These are phyloP conservation scores for Orius laevigatus DNA, from an alignment of 1,140 invertebrate genomes.

Conservation along the genomic window DNA sequence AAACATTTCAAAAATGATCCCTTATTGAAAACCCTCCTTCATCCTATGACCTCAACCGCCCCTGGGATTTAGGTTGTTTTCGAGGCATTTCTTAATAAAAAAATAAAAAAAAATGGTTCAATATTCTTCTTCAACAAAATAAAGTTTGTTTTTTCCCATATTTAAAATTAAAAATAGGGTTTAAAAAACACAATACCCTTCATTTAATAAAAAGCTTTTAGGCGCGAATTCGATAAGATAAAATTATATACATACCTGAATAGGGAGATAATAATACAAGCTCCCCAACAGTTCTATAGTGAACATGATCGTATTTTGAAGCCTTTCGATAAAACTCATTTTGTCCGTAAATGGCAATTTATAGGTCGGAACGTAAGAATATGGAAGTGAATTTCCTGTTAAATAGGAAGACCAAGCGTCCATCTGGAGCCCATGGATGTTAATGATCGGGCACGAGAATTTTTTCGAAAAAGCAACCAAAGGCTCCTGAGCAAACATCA, in stretches of 20 bases:
- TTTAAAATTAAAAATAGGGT: too few relatives aligned
- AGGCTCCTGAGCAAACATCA: constrained; percentile 24
- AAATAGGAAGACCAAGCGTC: constrained; percentile 1
- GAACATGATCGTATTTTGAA: constrained; percentile 28
- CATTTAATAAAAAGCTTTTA: too few relatives aligned
- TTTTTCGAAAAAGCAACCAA: constrained; percentile 23
- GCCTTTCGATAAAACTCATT: constrained; percentile 35
- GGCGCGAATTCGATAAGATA: too few relatives aligned
- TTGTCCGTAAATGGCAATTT: constrained; percentile 30
- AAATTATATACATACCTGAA: constrained; percentile 10
- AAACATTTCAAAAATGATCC: too few relatives aligned
- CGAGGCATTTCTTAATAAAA: too few relatives aligned
- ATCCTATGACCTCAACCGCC: too few relatives aligned
- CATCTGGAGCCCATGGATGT: neutral
- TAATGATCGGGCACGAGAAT: constrained; percentile 22
- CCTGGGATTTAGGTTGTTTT: too few relatives aligned
- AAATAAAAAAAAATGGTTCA: too few relatives aligned
- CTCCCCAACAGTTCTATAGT: neutral
- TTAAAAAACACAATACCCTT: too few relatives aligned
- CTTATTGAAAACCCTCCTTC: too few relatives aligned
- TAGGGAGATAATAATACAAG: constrained; percentile 9
- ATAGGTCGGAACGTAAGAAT: constrained; percentile 34
- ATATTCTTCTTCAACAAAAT: too few relatives aligned
- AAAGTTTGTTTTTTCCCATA: too few relatives aligned
- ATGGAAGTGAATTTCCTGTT: neutral